Evolutionary conservation across 2,797 vertebrate species (phyloP).

Genomic region (Oryzias sinensis): DNA sequence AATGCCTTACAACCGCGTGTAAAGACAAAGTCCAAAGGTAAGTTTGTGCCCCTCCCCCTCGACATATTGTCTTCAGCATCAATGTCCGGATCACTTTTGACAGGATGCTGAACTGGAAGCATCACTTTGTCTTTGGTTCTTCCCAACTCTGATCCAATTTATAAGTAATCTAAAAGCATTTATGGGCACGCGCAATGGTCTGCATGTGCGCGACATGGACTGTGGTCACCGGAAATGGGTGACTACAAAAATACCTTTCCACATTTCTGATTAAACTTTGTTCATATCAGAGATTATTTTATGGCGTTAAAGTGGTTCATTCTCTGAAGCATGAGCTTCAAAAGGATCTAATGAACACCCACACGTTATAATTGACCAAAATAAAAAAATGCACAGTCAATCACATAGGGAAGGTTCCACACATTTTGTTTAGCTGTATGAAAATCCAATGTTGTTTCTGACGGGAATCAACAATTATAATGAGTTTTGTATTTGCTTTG

Average conservation of each 20-base stretch:
- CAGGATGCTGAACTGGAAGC: slow-evolving; percentile 53
- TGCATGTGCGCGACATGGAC: slow-evolving; percentile 5
- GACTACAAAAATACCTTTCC: slow-evolving; percentile 40
- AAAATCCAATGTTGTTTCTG: no score
- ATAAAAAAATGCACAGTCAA: no score
- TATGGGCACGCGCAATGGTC: background rate
- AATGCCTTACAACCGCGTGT: no score
- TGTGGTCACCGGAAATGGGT: slow-evolving; percentile 34
- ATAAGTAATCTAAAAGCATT: slow-evolving; percentile 13
- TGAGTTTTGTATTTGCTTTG: no score
- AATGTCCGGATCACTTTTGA: slow-evolving; percentile 58
- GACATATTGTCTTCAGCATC: slow-evolving; percentile 51
- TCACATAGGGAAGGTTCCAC: no score
- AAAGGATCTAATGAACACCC: background rate
- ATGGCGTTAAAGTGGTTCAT: slow-evolving; percentile 29
- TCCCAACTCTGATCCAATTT: slow-evolving; percentile 33
- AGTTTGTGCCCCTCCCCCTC: slow-evolving; percentile 6
- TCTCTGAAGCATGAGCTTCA: slow-evolving; percentile 19
- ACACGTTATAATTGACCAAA: no score
- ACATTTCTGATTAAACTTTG: slow-evolving; percentile 39
- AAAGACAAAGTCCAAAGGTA: background rate
- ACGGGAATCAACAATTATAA: no score
- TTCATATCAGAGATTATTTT: slow-evolving; percentile 38
- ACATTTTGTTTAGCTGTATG: no score
- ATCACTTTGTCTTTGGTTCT: slow-evolving; percentile 61